Conservation (phyloP, 2,113 vertebrate species). For the Butorides virescens region DNA sequence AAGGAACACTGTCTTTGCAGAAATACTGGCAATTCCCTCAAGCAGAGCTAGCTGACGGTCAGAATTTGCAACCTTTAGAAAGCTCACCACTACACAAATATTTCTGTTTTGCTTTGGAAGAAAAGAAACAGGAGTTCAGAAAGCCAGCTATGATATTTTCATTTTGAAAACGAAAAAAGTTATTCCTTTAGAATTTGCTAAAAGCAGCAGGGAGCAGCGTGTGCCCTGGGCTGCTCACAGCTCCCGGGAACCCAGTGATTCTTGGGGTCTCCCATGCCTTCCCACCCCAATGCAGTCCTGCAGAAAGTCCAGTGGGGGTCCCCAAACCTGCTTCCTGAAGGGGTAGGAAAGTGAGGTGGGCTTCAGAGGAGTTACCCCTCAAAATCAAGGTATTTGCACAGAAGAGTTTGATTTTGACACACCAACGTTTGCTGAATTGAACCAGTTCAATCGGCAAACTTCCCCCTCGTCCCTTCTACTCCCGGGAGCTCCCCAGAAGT, state of each 20-base stretch:
- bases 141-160: not conserved
- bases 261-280: not conserved
- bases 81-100: not conserved
- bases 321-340: not conserved
- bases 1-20: not conserved
- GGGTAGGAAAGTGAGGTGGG: not conserved
- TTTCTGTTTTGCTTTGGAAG: not conserved
- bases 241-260: not conserved
- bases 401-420: not conserved
- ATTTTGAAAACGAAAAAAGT: not conserved
- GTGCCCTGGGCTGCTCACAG: not conserved
- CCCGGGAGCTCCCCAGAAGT: not conserved
- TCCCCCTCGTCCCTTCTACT: not conserved
- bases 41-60: not conserved
- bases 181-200: not conserved
- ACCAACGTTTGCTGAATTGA: rapidly evolving
- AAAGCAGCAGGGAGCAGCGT: not conserved
- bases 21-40: not conserved
- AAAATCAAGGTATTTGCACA: not conserved
- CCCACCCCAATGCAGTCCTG: rapidly evolving
- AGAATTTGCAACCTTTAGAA: not conserved
- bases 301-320: rapidly evolving
- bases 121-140: not conserved
- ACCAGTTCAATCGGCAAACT: not conserved
- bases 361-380: not conserved